These are phyloP conservation scores for Melanostigma gelatinosum DNA, from an alignment of 2,113 vertebrate genomes.

Conservation along the genomic window DNA sequence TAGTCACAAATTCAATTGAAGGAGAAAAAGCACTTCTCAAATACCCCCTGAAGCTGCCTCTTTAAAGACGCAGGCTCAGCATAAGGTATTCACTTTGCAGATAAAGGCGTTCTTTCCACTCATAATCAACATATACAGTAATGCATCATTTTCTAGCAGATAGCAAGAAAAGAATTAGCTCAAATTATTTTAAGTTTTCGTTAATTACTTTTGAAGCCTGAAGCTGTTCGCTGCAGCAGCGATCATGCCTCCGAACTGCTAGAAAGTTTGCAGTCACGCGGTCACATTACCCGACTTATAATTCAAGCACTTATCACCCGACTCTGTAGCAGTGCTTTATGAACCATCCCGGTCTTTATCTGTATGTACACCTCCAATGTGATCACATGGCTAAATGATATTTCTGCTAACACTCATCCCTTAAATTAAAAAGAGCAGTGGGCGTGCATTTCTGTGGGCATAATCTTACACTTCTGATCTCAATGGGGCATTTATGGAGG, in stretches of 20 bases:
- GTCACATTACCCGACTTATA: constrained; percentile 84
- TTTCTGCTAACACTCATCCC: constrained; percentile 84
- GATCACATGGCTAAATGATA: constrained; percentile 82
- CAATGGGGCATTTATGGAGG: constrained; percentile 83
- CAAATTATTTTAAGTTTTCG: constrained; percentile 86
- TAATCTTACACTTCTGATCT: constrained; percentile 81
- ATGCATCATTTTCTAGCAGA: constrained; percentile 83
- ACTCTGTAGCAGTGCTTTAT: constrained; percentile 82
- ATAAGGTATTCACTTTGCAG: constrained; percentile 81
- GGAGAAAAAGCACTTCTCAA: constrained; percentile 47
- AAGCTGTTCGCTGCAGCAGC: constrained; percentile 77
- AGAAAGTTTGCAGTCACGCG: constrained; percentile 84
- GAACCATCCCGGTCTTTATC: constrained; percentile 83
- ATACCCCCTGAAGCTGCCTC: constrained; percentile 72
- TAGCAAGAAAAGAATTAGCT: constrained; percentile 83
- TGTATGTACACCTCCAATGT: constrained; percentile 83
- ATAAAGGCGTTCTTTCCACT: constrained; percentile 80
- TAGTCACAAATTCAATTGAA: constrained; percentile 57
- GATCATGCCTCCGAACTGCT: constrained; percentile 76
- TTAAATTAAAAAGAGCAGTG: constrained; percentile 86
- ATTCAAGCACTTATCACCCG: constrained; percentile 85
- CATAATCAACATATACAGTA: constrained; percentile 84
- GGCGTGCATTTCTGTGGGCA: constrained; percentile 83
- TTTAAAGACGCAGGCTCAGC: constrained; percentile 78
- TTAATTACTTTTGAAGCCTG: constrained; percentile 87